phyloP scores from a whole-genome alignment of 2,888 invertebrate species.

The Siphonodentalium dalli region DNA sequence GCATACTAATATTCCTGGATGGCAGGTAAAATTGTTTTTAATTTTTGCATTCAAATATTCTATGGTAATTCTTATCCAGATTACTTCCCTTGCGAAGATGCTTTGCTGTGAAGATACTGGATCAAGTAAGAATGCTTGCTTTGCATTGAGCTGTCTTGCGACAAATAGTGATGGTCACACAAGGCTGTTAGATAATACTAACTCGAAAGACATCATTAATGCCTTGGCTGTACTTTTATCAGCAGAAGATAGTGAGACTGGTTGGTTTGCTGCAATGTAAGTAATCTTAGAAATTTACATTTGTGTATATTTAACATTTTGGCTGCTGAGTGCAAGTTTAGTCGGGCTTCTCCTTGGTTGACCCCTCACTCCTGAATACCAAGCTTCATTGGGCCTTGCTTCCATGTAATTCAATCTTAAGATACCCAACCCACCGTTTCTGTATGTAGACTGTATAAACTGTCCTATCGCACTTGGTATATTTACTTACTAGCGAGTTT shows the following conservation, averaged over 20 bases:
- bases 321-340: not conserved
- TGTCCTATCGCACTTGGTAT: no score
- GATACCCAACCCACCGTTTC: no score
- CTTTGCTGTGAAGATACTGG: conserved; percentile 59
- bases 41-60: no score
- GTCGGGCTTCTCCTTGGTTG: not conserved
- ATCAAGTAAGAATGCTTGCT: conserved; percentile 64
- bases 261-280: conserved; percentile 66
- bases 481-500: no score
- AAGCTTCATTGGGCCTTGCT: not conserved
- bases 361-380: not conserved
- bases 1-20: no score
- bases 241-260: conserved; percentile 61
- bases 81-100: conserved; percentile 60
- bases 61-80: conserved; percentile 36
- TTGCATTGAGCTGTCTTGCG: conserved; percentile 65
- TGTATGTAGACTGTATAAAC: no score
- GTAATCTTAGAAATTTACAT: conserved; percentile 19
- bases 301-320: no score
- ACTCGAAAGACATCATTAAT: conserved; percentile 54
- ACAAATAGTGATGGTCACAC: conserved; percentile 59
- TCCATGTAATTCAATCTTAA: no score
- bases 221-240: conserved; percentile 52
- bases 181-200: conserved; percentile 49
- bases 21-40: no score